Conservation (phyloP, 2,888 invertebrate species). For the Hydraecia micacea region DNA sequence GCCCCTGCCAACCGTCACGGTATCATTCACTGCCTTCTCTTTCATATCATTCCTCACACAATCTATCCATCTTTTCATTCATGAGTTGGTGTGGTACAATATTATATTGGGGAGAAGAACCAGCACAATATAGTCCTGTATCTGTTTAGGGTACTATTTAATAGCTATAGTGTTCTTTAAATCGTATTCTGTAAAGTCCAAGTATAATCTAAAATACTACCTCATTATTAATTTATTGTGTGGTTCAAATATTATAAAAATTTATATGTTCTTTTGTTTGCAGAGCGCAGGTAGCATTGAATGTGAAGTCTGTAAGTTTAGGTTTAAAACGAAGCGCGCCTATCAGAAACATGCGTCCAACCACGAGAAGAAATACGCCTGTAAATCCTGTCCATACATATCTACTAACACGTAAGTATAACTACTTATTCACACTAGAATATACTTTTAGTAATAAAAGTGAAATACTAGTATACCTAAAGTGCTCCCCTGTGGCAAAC, state of each 20-base stretch:
- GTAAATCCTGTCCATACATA: conserved; percentile 82
- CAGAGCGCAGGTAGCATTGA: conserved; percentile 82
- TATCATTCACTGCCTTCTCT: too few species aligned
- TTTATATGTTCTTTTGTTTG: conserved; percentile 2
- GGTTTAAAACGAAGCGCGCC: conserved; percentile 82
- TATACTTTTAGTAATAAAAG: neutral
- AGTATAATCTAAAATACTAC: neutral
- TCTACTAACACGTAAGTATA: conserved; percentile 84
- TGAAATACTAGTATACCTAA: conserved; percentile 12
- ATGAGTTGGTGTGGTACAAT: too few species aligned
- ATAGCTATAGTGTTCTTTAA: neutral
- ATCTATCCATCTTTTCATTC: too few species aligned
- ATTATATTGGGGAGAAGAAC: neutral
- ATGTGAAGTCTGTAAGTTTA: conserved; percentile 83
- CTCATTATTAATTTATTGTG: neutral
- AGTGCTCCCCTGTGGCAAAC: conserved; percentile 24
- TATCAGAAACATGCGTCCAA: conserved; percentile 83
- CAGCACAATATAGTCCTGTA: neutral
- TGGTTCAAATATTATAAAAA: neutral
- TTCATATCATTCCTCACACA: too few species aligned
- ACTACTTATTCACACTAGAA: neutral
- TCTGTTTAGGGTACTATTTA: neutral
- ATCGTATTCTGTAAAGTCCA: neutral
- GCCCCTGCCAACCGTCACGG: too few species aligned
- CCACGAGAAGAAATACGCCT: conserved; percentile 86